Evolutionary conservation across 1,140 invertebrate species (phyloP).

Genomic region (Pararge aegeria): DNA sequence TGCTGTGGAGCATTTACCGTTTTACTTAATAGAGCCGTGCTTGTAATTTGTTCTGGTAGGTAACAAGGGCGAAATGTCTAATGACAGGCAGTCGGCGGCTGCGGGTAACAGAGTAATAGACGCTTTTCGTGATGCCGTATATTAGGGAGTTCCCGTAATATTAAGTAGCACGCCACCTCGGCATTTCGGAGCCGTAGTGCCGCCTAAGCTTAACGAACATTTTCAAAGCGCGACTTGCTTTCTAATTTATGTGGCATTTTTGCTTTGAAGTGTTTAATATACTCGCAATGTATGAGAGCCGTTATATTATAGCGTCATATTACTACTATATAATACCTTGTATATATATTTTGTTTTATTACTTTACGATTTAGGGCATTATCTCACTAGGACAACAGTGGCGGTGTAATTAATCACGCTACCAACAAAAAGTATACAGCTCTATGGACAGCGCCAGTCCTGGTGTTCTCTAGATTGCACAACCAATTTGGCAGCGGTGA

Average conservation of each 20-base stretch:
- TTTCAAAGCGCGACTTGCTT: conserved; percentile 11
- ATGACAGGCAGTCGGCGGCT: conserved; percentile 40
- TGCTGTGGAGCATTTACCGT: conserved; percentile 28
- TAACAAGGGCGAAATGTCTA: conserved; percentile 39
- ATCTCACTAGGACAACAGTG: too few species aligned
- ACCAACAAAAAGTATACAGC: too few species aligned
- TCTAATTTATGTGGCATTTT: conserved; percentile 12
- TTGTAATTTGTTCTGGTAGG: conserved; percentile 38
- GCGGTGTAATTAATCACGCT: too few species aligned
- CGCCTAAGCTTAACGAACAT: conserved; percentile 8
- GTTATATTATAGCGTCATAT: background rate
- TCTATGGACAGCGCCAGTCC: too few species aligned
- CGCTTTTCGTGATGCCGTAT: conserved; percentile 50
- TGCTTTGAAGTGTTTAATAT: conserved; percentile 6
- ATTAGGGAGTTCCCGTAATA: conserved; percentile 42
- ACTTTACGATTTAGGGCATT: background rate
- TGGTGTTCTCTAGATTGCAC: too few species aligned
- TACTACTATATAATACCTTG: background rate
- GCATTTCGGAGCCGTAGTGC: conserved; percentile 24
- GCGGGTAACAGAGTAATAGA: conserved; percentile 54
- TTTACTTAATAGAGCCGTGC: conserved; percentile 32
- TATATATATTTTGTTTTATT: background rate
- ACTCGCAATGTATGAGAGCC: background rate
- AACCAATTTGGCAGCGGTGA: too few species aligned
- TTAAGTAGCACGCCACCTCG: conserved; percentile 37